phyloP scores from a whole-genome alignment of 2,797 vertebrate genomes.

The Chelonia mydas region DNA sequence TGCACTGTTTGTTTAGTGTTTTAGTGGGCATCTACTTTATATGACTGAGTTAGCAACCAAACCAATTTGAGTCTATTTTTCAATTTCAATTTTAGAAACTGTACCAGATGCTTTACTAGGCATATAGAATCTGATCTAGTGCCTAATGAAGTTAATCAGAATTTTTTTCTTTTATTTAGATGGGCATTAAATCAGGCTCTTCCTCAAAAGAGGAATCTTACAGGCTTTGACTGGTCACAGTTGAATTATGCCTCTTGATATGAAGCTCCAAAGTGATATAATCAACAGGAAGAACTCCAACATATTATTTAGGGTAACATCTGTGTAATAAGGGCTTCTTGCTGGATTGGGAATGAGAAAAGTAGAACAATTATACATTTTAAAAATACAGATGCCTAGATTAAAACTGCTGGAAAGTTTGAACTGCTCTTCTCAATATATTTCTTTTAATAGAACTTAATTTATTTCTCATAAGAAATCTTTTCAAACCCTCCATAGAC shows the following conservation, averaged over 20 bases:
- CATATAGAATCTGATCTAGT: not conserved
- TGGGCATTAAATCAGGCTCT: not conserved
- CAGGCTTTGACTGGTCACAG: not conserved
- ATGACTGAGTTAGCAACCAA: not conserved
- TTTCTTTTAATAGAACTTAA: conserved; percentile 26
- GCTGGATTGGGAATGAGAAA: conserved; percentile 32
- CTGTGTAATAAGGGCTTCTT: not conserved
- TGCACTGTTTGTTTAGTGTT: not conserved
- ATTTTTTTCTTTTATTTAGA: not conserved
- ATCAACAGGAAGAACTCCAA: not conserved
- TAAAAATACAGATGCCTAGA: conserved; percentile 35
- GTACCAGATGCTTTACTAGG: not conserved
- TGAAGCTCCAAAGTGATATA: not conserved
- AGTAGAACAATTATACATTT: not conserved
- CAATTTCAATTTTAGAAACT: not conserved
- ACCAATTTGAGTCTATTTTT: not conserved
- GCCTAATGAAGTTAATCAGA: not conserved
- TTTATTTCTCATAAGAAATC: conserved; percentile 3
- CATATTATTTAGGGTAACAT: not conserved
- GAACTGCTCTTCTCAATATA: conserved; percentile 27
- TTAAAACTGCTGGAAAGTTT: conserved; percentile 3
- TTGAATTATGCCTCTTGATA: not conserved
- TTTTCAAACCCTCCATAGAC: not conserved
- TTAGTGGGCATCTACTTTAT: conserved; percentile 13
- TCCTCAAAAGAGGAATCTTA: not conserved